Evolutionary conservation across 1,140 invertebrate species (phyloP), one percentile per base, ranked within the genome.

Genomic region (Cataglyphis hispanica): DNA sequence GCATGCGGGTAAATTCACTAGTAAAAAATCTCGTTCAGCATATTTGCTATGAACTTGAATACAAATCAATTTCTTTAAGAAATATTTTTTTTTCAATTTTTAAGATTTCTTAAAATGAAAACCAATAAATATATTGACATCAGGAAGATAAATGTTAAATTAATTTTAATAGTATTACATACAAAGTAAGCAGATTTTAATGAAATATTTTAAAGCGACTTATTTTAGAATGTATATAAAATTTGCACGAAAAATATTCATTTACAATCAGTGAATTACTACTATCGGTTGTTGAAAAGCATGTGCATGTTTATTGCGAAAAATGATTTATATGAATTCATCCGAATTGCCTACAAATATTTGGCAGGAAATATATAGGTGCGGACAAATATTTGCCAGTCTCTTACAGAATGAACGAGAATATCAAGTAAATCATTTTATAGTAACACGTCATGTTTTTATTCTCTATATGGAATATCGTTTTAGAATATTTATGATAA

Each of bases 361-460:
- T 86, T 86, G 78, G 16, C 10, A 53, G 78, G 66, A 86, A 86
- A 86, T 84, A 34, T 70, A 72, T 86, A 83, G 85, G 78, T 58
- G 22, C 56, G 78, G n/a, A 67, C 64, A 86, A 86, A 86, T 86
- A 86, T 86, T 86, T 86, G 58, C 60, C 25, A 46, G 67, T 27
- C 67, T 66, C 25, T 31, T 67, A n/a, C 85, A 69, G 81, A 81
- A 69, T 69, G 50, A 84, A 77, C 60, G 25, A 34, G n/a, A 37
- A 31, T 31, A 75, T 84, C 70, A 31, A 25, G 74, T 77, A 77
- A 66, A 84, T 43, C 16, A 77, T 77, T 84, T 84, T 77, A 19
- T 50, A 64, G 64, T 60, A 46, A n/a, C 13, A 7, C 2, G 27
- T 81, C 8, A 58, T 37, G n/a, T 4, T 6, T 6, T 31, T 34